Base-by-base conservation (phyloP, 2,113 vertebrate genomes). In the Phrynocephalus versicolor region DNA sequence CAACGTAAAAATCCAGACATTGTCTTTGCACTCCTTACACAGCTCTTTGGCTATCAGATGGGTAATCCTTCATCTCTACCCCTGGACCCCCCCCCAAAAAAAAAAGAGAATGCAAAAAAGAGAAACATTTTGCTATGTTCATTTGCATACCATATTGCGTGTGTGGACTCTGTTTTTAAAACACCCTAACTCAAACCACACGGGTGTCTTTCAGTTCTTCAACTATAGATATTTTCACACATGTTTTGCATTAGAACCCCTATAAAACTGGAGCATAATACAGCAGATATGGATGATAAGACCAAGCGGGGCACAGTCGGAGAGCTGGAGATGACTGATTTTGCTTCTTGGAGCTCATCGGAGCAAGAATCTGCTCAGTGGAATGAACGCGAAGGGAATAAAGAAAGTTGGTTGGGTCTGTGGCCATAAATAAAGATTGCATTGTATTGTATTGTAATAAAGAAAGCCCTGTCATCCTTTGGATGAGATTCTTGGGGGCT, bases 171-270 rank as follows among this genome's bases (percentile, higher is more conserved):
- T 85, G 79, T 92, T 94, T 92, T 51, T 93, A 88, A 88, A 92
- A 93, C 75, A 77, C 88, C 85, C 91, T 94, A 94, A 94, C 90
- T 94, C 86, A 90, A 94, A 94, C 93, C 94, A 95, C 91, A 92
- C 75, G 79, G 86, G 91, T 88, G 71, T 87, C 88, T 74, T 88
- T 82, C 90, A 84, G 85, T 80, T 92, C 89, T 91, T 92, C 88
- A 62, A 92, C 89, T 45, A 93, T 41, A 86, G 86, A 88, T n/a
- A n/a, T 87, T 88, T 90, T 89, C 87, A 80, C 93, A 94, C 83
- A 75, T 95, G 94, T 39, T 94, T 94, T 93, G 84, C 88, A 94
- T 95, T 95, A 93, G n/a, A 82, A 89, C 0, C 0, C 88, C 87
- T 89, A 93, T 94, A 93, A 93, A 94, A 88, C 78, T 27, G 39